Conservation (phyloP, 2,113 vertebrate genomes). For the Vombatus ursinus region DNA sequence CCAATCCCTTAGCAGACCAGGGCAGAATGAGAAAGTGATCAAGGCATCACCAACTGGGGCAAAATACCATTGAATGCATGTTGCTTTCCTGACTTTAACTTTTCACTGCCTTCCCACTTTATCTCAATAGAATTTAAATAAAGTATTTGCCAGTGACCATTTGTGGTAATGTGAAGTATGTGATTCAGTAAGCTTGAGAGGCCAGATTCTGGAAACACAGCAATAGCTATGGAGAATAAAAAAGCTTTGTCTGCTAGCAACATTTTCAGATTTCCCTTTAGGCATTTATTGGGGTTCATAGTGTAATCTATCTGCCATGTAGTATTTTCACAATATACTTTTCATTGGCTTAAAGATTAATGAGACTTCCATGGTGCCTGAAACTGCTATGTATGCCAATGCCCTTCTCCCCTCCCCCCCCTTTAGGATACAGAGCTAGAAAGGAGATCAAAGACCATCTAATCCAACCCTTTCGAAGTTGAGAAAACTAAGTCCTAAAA, state of each 20-base stretch:
- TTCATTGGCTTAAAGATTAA: constrained; percentile 74
- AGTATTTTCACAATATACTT: constrained; percentile 75
- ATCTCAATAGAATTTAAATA: constrained; percentile 72
- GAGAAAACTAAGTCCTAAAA: not conserved
- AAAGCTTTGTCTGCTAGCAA: constrained; percentile 58
- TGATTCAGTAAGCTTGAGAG: constrained; percentile 54
- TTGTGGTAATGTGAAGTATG: constrained; percentile 61
- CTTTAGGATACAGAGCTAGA: not conserved
- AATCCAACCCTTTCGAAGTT: not conserved
- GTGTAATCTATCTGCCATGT: constrained; percentile 74
- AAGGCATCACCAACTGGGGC: constrained; percentile 67
- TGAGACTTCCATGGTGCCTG: constrained; percentile 45
- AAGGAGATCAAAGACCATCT: not conserved
- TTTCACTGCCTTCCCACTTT: constrained; percentile 53
- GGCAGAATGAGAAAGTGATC: constrained; percentile 75
- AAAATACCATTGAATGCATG: constrained; percentile 64
- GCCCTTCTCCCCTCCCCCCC: not conserved
- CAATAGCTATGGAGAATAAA: constrained; percentile 51
- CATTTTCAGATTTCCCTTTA: constrained; percentile 74
- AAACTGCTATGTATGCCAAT: constrained; percentile 52
- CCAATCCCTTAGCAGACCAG: constrained; percentile 74
- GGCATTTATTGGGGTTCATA: constrained; percentile 69
- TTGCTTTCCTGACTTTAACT: constrained; percentile 70
- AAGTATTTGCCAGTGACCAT: constrained; percentile 68
- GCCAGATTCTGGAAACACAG: constrained; percentile 35